Evolutionary conservation across 1,140 invertebrate genomes (phyloP).

Genomic region (Hestina assimilis): DNA sequence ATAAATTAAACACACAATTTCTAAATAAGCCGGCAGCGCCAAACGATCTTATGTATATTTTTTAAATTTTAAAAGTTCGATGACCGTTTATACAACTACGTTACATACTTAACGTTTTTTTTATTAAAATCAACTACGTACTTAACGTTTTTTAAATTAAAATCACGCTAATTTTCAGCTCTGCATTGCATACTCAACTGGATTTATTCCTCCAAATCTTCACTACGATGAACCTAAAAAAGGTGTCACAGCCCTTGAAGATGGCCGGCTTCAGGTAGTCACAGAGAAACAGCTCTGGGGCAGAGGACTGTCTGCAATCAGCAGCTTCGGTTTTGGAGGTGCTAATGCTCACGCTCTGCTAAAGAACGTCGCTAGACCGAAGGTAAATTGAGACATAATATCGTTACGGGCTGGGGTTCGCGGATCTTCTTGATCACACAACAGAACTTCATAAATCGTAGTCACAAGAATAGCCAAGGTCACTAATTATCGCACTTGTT

Average conservation of each 20-base stretch:
- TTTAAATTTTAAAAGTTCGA: too few species aligned
- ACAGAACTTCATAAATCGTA: too few species aligned
- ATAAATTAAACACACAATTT: too few species aligned
- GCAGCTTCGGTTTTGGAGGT: constrained; percentile 92
- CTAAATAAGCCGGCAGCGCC: too few species aligned
- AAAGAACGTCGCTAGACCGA: constrained; percentile 78
- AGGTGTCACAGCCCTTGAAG: constrained; percentile 84
- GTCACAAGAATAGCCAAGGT: too few species aligned
- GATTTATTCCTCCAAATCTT: constrained; percentile 86
- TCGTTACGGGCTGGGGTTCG: too few species aligned
- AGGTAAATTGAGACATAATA: constrained; percentile 58
- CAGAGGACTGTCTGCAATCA: constrained; percentile 82
- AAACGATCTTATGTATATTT: too few species aligned
- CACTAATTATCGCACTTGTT: too few species aligned
- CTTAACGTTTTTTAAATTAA: constrained; percentile 34
- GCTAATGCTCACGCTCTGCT: constrained; percentile 89
- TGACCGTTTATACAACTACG: neutral
- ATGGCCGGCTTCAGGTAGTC: constrained; percentile 85
- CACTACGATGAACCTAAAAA: constrained; percentile 85
- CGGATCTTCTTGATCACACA: neutral
- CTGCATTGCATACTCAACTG: constrained; percentile 85
- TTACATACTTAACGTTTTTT: neutral
- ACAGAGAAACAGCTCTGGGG: constrained; percentile 82
- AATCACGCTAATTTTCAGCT: constrained; percentile 57
- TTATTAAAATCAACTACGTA: constrained; percentile 71